phyloP scores from a whole-genome alignment of 2,113 vertebrate genomes.

The Gavia stellata region DNA sequence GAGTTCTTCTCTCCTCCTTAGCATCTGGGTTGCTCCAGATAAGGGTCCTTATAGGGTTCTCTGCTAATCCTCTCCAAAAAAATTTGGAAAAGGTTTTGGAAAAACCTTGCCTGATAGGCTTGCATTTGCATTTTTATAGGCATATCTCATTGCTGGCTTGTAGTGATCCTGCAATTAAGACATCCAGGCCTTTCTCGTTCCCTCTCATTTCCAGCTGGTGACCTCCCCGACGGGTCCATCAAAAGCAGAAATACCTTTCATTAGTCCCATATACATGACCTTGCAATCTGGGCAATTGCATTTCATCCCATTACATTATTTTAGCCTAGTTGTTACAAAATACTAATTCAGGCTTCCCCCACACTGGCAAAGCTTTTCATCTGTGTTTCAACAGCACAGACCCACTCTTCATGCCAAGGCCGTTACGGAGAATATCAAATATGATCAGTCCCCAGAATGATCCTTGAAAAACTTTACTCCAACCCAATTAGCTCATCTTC shows the following conservation, averaged over 20 bases:
- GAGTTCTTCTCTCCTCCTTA: not conserved
- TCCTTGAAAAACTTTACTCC: not conserved
- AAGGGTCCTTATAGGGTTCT: not conserved
- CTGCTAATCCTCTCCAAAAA: not conserved
- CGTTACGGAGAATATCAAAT: not conserved
- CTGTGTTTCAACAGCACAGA: not conserved
- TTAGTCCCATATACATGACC: not conserved
- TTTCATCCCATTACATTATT: not conserved
- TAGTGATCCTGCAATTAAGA: not conserved
- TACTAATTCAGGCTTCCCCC: not conserved
- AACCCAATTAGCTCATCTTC: not conserved
- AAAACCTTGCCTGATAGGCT: not conserved
- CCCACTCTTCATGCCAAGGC: not conserved
- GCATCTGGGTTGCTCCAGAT: not conserved
- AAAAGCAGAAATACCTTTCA: not conserved
- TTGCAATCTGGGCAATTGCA: not conserved
- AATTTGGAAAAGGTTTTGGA: not conserved
- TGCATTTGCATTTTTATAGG: not conserved
- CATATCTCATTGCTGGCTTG: not conserved
- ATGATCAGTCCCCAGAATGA: not conserved
- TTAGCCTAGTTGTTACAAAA: not conserved
- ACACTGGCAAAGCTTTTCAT: not conserved
- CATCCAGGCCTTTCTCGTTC: not conserved
- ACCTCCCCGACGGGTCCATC: not conserved
- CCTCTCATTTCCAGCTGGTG: not conserved